A percentile compares a stretch with the other conserved stretches of the same genome.
Evolutionary conservation across 2,888 invertebrate genomes (phyloP).

Genomic region (Heliconius ethilla): DNA sequence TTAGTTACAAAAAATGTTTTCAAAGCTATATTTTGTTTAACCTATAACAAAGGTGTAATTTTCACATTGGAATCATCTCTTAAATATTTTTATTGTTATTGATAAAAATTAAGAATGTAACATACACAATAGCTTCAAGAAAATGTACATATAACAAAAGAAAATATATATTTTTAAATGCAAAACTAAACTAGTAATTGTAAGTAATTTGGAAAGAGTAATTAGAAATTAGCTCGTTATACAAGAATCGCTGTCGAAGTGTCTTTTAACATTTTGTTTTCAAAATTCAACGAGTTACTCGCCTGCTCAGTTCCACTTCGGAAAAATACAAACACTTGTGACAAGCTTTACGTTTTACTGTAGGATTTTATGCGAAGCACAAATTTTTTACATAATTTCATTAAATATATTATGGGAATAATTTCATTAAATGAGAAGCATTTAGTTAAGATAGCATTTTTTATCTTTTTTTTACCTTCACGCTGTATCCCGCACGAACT

Average conservation of each 20-base stretch:
- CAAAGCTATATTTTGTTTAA: no score
- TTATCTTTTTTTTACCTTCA: neutral
- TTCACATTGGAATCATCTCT: neutral
- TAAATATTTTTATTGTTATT: neutral
- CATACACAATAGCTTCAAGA: neutral
- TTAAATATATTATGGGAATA: neutral
- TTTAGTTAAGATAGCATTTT: neutral
- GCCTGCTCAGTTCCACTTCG: slow-evolving; percentile 1
- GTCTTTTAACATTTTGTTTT: neutral
- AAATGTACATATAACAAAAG: neutral
- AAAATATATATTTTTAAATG: neutral
- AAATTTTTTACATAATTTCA: neutral
- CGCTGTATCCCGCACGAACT: neutral
- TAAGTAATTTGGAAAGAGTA: neutral
- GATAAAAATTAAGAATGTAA: neutral
- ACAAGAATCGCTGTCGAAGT: neutral
- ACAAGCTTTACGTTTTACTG: neutral
- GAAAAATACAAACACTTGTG: slow-evolving; percentile 1
- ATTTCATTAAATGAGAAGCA: no score
- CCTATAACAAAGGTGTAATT: no score
- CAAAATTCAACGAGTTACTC: slow-evolving; percentile 7
- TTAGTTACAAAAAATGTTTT: neutral
- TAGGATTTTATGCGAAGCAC: neutral
- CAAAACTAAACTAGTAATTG: neutral
- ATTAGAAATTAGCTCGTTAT: neutral